phyloP scores from a whole-genome alignment of 1,140 invertebrate genomes.

The Acromyrmex heyeri region DNA sequence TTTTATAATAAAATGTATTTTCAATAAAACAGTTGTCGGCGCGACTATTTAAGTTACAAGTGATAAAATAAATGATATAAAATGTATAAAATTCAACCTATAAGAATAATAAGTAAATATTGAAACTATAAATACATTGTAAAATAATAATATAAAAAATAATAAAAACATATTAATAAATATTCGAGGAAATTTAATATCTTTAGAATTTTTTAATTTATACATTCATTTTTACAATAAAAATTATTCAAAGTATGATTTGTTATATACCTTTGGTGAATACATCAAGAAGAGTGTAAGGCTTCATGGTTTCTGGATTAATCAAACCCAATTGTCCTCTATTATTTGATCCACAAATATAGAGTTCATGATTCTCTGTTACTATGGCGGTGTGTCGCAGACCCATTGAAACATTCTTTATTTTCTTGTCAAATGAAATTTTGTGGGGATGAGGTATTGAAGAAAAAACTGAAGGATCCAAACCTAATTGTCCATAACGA shows the following conservation, averaged over 20 bases:
- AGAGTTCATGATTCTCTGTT: constrained; percentile 88
- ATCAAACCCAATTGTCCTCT: constrained; percentile 89
- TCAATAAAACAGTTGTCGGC: background rate
- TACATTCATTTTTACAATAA: background rate
- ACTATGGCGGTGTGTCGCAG: constrained; percentile 90
- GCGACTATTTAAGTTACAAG: background rate
- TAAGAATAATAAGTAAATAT: background rate
- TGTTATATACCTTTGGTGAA: constrained; percentile 84
- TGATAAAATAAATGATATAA: constrained; percentile 2
- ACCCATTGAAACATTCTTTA: constrained; percentile 85
- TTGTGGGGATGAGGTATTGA: constrained; percentile 61
- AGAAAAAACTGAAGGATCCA: constrained; percentile 14
- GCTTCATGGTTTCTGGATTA: constrained; percentile 71
- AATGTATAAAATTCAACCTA: background rate
- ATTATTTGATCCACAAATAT: constrained; percentile 88
- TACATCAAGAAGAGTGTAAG: constrained; percentile 78
- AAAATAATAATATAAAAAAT: background rate
- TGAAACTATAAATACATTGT: background rate
- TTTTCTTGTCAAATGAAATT: constrained; percentile 41
- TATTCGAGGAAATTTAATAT: background rate
- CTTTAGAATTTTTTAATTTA: constrained; percentile 1
- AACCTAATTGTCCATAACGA: constrained; percentile 90
- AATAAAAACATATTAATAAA: constrained; percentile 5
- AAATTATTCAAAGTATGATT: constrained; percentile 5
- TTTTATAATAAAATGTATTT: background rate